Base-by-base conservation (phyloP, 2,113 vertebrate genomes). In the Jaculus jaculus region DNA sequence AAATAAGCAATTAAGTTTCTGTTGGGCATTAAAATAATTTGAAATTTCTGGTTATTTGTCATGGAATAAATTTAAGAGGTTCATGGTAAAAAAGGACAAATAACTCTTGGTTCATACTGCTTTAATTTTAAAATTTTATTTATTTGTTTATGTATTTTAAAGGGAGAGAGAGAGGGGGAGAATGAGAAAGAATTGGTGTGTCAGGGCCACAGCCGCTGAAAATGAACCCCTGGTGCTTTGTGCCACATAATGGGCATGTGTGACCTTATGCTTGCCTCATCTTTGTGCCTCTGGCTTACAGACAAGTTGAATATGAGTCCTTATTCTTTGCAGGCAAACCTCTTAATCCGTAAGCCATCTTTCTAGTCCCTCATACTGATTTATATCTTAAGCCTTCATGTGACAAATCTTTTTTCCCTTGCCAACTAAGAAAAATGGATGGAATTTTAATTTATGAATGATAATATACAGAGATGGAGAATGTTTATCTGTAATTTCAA, bases 381-480 rank as follows among this genome's bases (percentile, higher is more conserved):
- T 74, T 94, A 7, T 7, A 61, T 81, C 1, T 68, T 71, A 39
- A 75, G 24, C 23, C 28, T 73, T 47, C 26, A 21, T 81, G 18
- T 77, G 9, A 1, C n/a, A 84, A 13, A 51, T 69, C 68, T 51
- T 66, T 18, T 12, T 88, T 80, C 10, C 11, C 10, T 4, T 21
- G 10, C 74, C 23, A 92, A 71, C 2, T 83, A 16, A 21, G 13
- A 54, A 71, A 4, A 1, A 78, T 8, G 61, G 30, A 54, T 60
- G 7, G 20, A 84, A 21, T 81, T 78, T 96, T 84, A 75, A 73
- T 94, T 90, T 77, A 37, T 54, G 34, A 80, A 28, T 90, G 4
- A 51, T 80, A 1, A 74, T 28, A 7, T 82, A 5, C 71, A 90
- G 58, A 75, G 32, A 94, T 16, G 8, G 24, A 69, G 77, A 84